Conservation (phyloP, 1,140 invertebrate species). For the Sycophaga agraensis region DNA sequence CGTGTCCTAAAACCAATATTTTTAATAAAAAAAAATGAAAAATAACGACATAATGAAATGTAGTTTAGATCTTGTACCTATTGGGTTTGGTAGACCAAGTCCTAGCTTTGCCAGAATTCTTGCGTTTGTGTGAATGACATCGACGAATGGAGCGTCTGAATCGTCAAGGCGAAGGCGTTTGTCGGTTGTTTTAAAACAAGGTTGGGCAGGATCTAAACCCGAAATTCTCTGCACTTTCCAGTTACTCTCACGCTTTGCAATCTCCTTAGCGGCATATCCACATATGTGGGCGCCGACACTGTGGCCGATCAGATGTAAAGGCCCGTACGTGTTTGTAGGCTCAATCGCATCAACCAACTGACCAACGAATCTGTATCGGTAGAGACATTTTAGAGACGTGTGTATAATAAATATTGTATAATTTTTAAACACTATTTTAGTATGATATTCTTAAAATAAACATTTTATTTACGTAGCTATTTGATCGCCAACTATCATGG, state of each 20-base stretch:
- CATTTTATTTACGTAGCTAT: conserved; percentile 51
- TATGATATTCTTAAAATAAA: not conserved
- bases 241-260: not conserved
- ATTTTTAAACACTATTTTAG: no score
- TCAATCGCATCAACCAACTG: no score
- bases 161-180: conserved; percentile 57
- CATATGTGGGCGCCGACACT: conserved; percentile 11
- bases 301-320: not conserved
- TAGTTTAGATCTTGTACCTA: no score
- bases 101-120: no score
- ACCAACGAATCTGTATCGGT: not conserved
- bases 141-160: conserved; percentile 66
- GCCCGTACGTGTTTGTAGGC: not conserved
- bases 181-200: conserved; percentile 60
- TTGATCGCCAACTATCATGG: conserved; percentile 58
- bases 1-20: conserved; percentile 53
- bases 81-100: no score
- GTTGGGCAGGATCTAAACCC: conserved; percentile 67
- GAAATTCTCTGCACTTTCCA: conserved; percentile 46
- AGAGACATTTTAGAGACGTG: no score
- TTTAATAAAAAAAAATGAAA: no score
- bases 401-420: no score
- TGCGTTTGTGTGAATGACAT: conserved; percentile 66
- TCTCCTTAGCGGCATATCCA: not conserved
- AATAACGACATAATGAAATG: no score